Evolutionary conservation across 2,113 vertebrate genomes (phyloP).

Genomic region (Lasiurus cinereus): DNA sequence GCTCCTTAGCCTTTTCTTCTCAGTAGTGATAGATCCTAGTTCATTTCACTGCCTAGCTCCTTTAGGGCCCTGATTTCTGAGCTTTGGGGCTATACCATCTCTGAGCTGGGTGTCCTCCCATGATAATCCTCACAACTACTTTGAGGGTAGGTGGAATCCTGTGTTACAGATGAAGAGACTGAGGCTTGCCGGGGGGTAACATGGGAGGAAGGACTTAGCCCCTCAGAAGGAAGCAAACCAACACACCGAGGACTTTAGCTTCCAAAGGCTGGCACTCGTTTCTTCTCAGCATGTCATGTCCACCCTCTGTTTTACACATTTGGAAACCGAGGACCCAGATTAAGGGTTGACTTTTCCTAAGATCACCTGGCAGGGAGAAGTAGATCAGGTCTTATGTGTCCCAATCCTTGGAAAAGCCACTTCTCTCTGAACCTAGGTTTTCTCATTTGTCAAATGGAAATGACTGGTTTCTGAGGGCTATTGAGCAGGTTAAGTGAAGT

Average conservation of each 20-base stretch:
- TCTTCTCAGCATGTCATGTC: not conserved
- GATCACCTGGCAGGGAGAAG: not conserved
- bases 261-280: not conserved
- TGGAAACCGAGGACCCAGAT: not conserved
- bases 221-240: not conserved
- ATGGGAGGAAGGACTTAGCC: not conserved
- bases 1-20: not conserved
- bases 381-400: not conserved
- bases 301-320: not conserved
- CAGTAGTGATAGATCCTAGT: not conserved
- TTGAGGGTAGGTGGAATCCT: not conserved
- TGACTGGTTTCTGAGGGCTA: not conserved
- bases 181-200: not conserved
- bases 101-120: not conserved
- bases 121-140: not conserved
- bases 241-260: not conserved
- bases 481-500: not conserved
- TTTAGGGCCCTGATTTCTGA: not conserved
- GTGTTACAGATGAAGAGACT: not conserved
- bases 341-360: not conserved
- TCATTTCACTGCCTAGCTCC: not conserved
- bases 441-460: conserved; percentile 44
- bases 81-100: not conserved
- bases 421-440: not conserved
- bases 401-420: not conserved